Evolutionary conservation across 2,113 vertebrate genomes (phyloP).

Genomic region (Hassar affinis): DNA sequence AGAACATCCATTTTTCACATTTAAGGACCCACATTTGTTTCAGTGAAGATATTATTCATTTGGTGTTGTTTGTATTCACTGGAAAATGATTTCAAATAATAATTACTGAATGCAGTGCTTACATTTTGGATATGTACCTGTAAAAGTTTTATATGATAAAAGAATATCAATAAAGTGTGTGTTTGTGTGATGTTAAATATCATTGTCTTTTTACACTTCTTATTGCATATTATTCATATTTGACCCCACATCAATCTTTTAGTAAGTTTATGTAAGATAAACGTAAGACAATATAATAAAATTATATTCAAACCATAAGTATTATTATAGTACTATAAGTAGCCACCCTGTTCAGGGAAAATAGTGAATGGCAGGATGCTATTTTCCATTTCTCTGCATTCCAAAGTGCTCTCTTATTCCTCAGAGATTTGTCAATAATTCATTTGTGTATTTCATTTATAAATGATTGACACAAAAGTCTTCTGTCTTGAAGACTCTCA

Average conservation of each 20-base stretch:
- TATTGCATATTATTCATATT: not conserved
- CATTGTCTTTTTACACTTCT: not conserved
- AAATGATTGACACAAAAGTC: not conserved
- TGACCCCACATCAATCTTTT: not conserved
- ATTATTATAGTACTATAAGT: no score
- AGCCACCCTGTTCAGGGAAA: no score
- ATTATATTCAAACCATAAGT: not conserved
- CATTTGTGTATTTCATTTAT: no score
- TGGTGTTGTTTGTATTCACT: not conserved
- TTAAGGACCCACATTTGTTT: not conserved
- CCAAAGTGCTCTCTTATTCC: not conserved
- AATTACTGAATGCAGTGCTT: not conserved
- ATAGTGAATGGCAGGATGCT: not conserved
- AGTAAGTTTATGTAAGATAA: not conserved
- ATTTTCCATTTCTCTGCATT: not conserved
- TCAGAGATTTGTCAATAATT: not conserved
- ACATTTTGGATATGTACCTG: not conserved
- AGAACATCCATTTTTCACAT: not conserved
- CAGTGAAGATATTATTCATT: conserved; percentile 7
- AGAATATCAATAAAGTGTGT: not conserved
- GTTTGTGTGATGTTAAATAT: not conserved
- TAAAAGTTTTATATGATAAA: not conserved
- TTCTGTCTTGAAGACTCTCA: not conserved
- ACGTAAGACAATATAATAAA: not conserved
- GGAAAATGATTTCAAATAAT: not conserved